Conservation (phyloP, 2,888 invertebrate genomes). For the Enchytraeus crypticus region DNA sequence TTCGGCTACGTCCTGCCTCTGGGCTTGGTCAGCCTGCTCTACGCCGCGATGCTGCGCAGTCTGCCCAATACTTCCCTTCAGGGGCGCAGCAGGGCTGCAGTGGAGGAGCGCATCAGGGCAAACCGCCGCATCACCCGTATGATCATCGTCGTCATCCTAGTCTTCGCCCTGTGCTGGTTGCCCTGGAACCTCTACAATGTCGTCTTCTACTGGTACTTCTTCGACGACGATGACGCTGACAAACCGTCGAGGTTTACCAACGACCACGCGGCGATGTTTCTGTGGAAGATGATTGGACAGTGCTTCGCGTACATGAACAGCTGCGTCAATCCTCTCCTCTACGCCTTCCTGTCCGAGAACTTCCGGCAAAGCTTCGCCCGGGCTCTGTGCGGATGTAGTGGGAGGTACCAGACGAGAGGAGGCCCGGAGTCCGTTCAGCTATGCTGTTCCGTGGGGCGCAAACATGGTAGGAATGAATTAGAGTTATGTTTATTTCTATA, state of each 20-base stretch:
- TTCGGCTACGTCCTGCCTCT: conserved; percentile 82
- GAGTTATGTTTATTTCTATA: too few relatives aligned
- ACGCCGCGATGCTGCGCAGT: conserved; percentile 68
- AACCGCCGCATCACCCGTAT: conserved; percentile 81
- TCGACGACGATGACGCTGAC: too few relatives aligned
- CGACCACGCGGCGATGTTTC: too few relatives aligned
- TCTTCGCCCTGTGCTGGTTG: conserved; percentile 87
- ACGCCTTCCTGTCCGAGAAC: conserved; percentile 87
- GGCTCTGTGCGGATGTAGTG: not conserved
- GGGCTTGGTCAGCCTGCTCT: conserved; percentile 73
- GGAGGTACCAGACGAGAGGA: not conserved
- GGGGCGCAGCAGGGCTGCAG: conserved; percentile 42
- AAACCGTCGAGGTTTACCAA: too few relatives aligned
- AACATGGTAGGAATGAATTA: not conserved
- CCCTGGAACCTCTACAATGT: conserved; percentile 69
- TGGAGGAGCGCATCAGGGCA: conserved; percentile 71
- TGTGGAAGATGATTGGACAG: too few relatives aligned
- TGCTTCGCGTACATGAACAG: conserved; percentile 77
- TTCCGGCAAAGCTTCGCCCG: conserved; percentile 75
- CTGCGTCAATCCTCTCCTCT: conserved; percentile 86
- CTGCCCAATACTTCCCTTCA: not conserved
- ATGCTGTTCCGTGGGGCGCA: not conserved
- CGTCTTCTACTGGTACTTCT: conserved; percentile 57
- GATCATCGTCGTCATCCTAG: conserved; percentile 75
- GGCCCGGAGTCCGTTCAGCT: not conserved